phyloP scores from a whole-genome alignment of 2,113 vertebrate species.

The Platysternon megacephalum region DNA sequence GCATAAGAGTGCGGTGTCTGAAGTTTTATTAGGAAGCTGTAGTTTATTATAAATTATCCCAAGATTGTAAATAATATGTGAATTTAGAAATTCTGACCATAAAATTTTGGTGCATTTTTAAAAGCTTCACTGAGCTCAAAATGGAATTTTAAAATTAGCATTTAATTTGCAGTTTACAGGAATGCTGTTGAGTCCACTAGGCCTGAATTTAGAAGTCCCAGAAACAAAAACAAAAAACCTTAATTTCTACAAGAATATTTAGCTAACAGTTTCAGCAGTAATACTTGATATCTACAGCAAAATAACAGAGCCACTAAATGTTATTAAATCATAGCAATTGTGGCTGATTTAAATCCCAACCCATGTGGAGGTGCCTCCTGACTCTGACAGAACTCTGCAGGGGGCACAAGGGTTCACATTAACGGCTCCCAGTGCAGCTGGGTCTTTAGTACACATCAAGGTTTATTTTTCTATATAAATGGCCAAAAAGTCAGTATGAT shows the following conservation, averaged over 20 bases:
- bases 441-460: slow-evolving; percentile 51
- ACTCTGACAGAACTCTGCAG: slow-evolving; percentile 51
- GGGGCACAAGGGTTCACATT: neutral
- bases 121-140: slow-evolving; percentile 75
- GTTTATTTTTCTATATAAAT: slow-evolving; percentile 43
- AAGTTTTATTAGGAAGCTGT: neutral
- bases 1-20: slow-evolving; percentile 10
- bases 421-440: slow-evolving; percentile 27
- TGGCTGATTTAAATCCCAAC: slow-evolving; percentile 55
- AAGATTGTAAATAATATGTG: slow-evolving; percentile 60
- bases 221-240: slow-evolving; percentile 63
- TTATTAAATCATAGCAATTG: slow-evolving; percentile 67
- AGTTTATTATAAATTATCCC: slow-evolving; percentile 53
- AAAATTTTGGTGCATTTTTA: slow-evolving; percentile 51
- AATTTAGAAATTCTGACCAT: slow-evolving; percentile 51
- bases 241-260: neutral
- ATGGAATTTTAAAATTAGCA: slow-evolving; percentile 70
- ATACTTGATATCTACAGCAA: slow-evolving; percentile 63
- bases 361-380: slow-evolving; percentile 55
- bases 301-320: slow-evolving; percentile 57
- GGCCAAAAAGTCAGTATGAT: neutral
- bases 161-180: slow-evolving; percentile 78
- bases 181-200: slow-evolving; percentile 73
- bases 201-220: slow-evolving; percentile 78
- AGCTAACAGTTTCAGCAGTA: slow-evolving; percentile 58